Evolutionary conservation across 2,888 invertebrate species (phyloP).

Genomic region (Abrostola triplasia): DNA sequence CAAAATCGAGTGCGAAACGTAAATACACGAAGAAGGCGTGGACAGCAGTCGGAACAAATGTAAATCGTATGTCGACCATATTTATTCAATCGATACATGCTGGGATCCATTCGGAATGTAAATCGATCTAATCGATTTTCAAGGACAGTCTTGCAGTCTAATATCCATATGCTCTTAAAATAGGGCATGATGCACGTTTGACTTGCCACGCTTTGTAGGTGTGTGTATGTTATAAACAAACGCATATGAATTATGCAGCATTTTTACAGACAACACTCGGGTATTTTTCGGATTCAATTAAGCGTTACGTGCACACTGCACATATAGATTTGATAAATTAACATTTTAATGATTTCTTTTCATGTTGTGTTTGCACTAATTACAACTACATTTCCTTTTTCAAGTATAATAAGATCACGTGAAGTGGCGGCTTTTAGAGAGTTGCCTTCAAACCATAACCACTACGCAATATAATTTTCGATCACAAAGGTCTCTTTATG

Average conservation of each 20-base stretch:
- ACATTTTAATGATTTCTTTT: conserved; percentile 35
- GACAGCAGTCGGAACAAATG: conserved; percentile 23
- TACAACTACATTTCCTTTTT: conserved; percentile 2
- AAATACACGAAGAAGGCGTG: conserved; percentile 40
- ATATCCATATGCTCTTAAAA: conserved; percentile 43
- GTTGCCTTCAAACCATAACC: not conserved
- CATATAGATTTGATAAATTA: conserved; percentile 37
- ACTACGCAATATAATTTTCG: no score
- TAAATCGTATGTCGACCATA: conserved; percentile 13
- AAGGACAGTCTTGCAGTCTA: conserved; percentile 55
- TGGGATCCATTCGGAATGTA: conserved; percentile 52
- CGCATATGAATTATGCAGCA: conserved; percentile 37
- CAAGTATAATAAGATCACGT: not conserved
- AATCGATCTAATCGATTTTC: conserved; percentile 55
- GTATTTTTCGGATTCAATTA: conserved; percentile 38
- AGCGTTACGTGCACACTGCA: conserved; percentile 40
- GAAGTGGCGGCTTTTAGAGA: not conserved
- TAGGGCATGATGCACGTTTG: conserved; percentile 40
- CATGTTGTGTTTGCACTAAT: conserved; percentile 8
- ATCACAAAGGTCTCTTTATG: no score
- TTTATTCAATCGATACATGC: conserved; percentile 45
- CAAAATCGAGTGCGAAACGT: conserved; percentile 42
- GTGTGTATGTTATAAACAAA: conserved; percentile 16
- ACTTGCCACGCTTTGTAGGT: conserved; percentile 20
- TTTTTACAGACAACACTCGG: conserved; percentile 14